phyloP scores from a whole-genome alignment of 2,888 invertebrate genomes.

The Isotomurus palustris region DNA sequence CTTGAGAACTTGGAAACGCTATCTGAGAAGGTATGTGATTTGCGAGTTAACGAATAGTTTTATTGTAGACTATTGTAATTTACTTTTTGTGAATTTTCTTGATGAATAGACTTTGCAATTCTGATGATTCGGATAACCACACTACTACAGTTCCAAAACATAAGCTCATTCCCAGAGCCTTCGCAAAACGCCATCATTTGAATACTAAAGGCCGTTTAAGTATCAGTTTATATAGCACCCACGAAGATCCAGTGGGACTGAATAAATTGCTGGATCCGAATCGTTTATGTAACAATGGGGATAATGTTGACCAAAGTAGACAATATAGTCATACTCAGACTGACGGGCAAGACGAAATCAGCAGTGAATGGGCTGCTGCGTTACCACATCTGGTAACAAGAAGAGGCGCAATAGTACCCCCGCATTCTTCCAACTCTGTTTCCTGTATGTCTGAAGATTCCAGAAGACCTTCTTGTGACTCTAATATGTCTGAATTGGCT shows the following conservation, averaged over 20 bases:
- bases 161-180: conserved; percentile 85
- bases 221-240: conserved; percentile 77
- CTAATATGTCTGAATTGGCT: conserved; percentile 36
- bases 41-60: not conserved
- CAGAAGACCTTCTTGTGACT: conserved; percentile 39
- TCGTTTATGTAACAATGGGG: conserved; percentile 31
- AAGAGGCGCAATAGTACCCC: conserved; percentile 69
- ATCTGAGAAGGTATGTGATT: conserved; percentile 65
- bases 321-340: conserved; percentile 58
- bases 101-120: conserved; percentile 17
- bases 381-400: conserved; percentile 79
- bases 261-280: conserved; percentile 40
- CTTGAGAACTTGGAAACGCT: conserved; percentile 77
- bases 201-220: conserved; percentile 77
- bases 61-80: not conserved
- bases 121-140: conserved; percentile 21
- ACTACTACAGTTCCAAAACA: conserved; percentile 65
- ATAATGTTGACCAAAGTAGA: conserved; percentile 45
- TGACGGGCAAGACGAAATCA: conserved; percentile 70
- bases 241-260: conserved; percentile 79
- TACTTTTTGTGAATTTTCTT: conserved; percentile 1
- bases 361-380: conserved; percentile 87
- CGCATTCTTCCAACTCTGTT: conserved; percentile 48
- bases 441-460: conserved; percentile 42
- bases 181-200: conserved; percentile 78